These are phyloP conservation scores for Labroides dimidiatus DNA, from an alignment of 2,797 vertebrate species.

Conservation along the genomic window DNA sequence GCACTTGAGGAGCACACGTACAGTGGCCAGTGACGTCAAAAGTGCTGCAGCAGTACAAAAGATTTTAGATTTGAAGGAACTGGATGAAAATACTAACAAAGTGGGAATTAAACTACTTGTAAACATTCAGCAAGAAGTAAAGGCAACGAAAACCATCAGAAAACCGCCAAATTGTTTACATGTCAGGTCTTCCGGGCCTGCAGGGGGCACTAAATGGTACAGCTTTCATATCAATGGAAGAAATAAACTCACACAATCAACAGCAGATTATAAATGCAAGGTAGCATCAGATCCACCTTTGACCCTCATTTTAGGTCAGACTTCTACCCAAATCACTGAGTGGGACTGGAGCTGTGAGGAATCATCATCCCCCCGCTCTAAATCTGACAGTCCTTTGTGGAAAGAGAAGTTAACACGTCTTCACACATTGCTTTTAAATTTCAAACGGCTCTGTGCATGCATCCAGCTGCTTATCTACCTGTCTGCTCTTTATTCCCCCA, in stretches of 20 bases:
- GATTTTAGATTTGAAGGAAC: not conserved
- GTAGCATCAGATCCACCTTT: slow-evolving; percentile 7
- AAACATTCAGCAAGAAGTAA: too few relatives aligned
- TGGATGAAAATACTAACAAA: not conserved
- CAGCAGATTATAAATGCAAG: not conserved
- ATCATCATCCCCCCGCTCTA: slow-evolving; percentile 32
- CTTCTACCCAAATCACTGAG: slow-evolving; percentile 25
- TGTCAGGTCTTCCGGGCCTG: not conserved
- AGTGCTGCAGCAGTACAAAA: not conserved
- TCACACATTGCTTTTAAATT: not conserved
- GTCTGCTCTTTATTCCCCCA: slow-evolving; percentile 4
- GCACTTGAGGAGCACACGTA: not conserved
- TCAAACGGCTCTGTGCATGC: not conserved
- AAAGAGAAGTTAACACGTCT: slow-evolving; percentile 16
- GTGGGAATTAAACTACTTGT: too few relatives aligned
- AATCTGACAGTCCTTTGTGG: not conserved
- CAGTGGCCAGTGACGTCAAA: not conserved
- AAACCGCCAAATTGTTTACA: too few relatives aligned
- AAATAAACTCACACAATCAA: not conserved
- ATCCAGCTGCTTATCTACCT: not conserved
- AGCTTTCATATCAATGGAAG: not conserved
- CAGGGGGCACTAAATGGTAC: not conserved
- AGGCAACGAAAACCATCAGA: too few relatives aligned
- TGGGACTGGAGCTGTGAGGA: slow-evolving; percentile 17
- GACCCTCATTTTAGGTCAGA: not conserved